Evolutionary conservation across 1,140 invertebrate species (phyloP).

Genomic region (Drosophila trapezifrons): DNA sequence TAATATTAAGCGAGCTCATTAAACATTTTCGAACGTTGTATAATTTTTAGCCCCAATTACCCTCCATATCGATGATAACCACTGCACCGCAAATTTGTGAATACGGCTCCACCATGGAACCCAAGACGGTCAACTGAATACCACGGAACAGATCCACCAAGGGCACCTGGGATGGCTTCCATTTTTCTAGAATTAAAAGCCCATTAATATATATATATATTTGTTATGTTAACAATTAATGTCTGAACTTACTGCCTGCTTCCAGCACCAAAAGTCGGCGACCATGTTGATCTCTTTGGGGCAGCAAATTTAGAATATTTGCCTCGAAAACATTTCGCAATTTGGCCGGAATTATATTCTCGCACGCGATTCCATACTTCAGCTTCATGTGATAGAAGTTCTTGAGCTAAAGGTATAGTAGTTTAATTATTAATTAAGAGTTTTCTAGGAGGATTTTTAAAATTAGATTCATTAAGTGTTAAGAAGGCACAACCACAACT

Average conservation of each 20-base stretch:
- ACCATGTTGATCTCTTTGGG: slow-evolving; percentile 85
- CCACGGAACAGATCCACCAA: slow-evolving; percentile 86
- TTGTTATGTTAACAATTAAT: background rate
- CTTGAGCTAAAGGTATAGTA: slow-evolving; percentile 85
- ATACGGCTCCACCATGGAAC: slow-evolving; percentile 87
- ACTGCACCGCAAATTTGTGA: slow-evolving; percentile 87
- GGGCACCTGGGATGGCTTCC: slow-evolving; percentile 87
- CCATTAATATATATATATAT: background rate
- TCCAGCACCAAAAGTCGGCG: slow-evolving; percentile 86
- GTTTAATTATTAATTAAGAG: background rate
- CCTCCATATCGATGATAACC: slow-evolving; percentile 89
- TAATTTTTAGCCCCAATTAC: slow-evolving; percentile 32
- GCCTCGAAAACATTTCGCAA: slow-evolving; percentile 85
- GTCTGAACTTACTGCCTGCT: slow-evolving; percentile 85
- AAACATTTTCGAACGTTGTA: background rate
- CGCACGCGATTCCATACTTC: slow-evolving; percentile 85
- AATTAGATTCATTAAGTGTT: background rate
- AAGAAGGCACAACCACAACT: background rate
- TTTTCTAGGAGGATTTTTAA: background rate
- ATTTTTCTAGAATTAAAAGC: slow-evolving; percentile 85
- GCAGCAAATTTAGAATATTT: slow-evolving; percentile 86
- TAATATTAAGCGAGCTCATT: background rate
- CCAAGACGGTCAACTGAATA: slow-evolving; percentile 86
- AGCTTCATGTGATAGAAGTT: slow-evolving; percentile 86
- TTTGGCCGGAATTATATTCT: slow-evolving; percentile 85